Evolutionary conservation across 2,797 vertebrate species (phyloP), one percentile per base, ranked within the genome.

Genomic region (Tarsius wallacei): DNA sequence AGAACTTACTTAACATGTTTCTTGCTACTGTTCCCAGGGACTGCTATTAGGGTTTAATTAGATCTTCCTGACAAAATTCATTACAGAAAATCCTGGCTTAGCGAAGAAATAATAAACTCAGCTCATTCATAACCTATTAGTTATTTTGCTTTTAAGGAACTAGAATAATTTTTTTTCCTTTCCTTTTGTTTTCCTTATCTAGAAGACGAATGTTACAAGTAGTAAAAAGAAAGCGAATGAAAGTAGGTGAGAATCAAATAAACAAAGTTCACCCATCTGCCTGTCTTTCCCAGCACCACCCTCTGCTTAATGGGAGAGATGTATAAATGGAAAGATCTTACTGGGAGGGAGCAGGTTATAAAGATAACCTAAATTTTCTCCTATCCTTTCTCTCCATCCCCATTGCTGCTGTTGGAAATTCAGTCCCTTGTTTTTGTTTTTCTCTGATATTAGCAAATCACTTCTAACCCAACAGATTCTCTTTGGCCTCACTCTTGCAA

Each of bases 71-170:
- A 97, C 97, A 98, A 98, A 98, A 97, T 95, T 98, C 86, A 97
- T 97, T 97, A 97, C 84, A 94, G 77, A 97, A 97, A 97, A 98
- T 96, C 80, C 95, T 96, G 94, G 93, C 97, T 98, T 95, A 97
- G 95, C 91, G 68, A 98, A 96, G 91, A 97, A 98, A 98, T 96
- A 98, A 98, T 98, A 98, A 98, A 98, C 91, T 95, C 96, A 97
- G 97, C 96, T 98, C 78, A 96, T 97, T 98, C 96, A 90, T 97
- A 98, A 96, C 76, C 89, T 98, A 97, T 94, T 94, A 95, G 96
- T 92, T 91, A 97, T 78, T 97, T 94, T 96, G 63, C 77, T 97
- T 73, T 82, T 98, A 91, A 94, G 93, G 74, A 98, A 93, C 21
- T 91, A 88, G 97, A 88, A 51, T 9, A 1, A 19, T 33, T 86